A percentile compares a stretch with the other conserved stretches of the same genome.
These are phyloP conservation scores for Eriocheir sinensis DNA, from an alignment of 1,140 invertebrate species.

Conservation along the genomic window DNA sequence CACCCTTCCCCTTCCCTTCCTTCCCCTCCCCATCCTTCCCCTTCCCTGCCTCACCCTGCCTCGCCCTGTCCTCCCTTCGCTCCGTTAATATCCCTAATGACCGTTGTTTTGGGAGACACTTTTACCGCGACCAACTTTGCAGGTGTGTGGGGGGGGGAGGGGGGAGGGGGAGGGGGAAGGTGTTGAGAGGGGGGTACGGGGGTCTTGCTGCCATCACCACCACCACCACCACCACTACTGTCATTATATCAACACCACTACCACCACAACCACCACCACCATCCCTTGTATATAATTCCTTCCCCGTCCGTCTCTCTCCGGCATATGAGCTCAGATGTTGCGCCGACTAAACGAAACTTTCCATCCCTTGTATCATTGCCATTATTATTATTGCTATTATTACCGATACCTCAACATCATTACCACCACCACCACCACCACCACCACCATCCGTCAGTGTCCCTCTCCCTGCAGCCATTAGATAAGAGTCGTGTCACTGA, in stretches of 20 bases:
- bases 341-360: too few species aligned
- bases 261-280: too few species aligned
- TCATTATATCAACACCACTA: too few species aligned
- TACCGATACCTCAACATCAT: not conserved
- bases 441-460: constrained; percentile 30
- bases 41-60: not conserved
- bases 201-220: not conserved
- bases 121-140: not conserved
- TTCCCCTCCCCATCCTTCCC: not conserved
- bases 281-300: not conserved
- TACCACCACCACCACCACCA: constrained; percentile 15
- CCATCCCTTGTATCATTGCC: not conserved
- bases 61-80: not conserved
- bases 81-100: not conserved
- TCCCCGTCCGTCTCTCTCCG: too few species aligned
- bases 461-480: not conserved
- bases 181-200: not conserved
- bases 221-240: not conserved
- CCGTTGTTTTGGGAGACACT: not conserved
- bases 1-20: not conserved
- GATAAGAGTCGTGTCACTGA: constrained; percentile 44
- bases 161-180: not conserved
- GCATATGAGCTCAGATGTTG: too few species aligned
- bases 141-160: not conserved
- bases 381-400: constrained; percentile 16